Evolutionary conservation across 2,113 vertebrate genomes (phyloP), one percentile per base, ranked within the genome.

Genomic region (Murina feae): DNA sequence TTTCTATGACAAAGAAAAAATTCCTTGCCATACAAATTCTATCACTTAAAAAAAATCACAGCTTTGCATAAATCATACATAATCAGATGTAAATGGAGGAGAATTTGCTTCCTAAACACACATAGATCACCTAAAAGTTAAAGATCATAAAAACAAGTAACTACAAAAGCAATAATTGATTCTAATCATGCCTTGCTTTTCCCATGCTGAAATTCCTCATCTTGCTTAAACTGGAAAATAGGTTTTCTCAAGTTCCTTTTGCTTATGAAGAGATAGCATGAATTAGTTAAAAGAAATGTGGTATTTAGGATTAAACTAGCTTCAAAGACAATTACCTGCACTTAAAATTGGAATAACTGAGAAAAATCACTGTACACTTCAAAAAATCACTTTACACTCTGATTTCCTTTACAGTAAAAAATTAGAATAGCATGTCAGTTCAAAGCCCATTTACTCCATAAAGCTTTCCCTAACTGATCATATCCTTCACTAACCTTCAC

Each of bases 1-100:
- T 89, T 82, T 89, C 60, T 93, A 42, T 76, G 49, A 79, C 47
- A 91, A 86, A 90, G 49, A 81, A 84, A 92, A 81, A 39, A 23
- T 80, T 89, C 39, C 32, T 81, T 86, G 42, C 69, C 4, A 89
- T 78, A 78, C 3, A 90, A 78, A 86, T 92, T 65, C 58, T 14
- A 37, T 37, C 4, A 21, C 23, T 85, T 91, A 16, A 25, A 91
- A 92, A 87, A 79, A 53, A 37, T 37, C 16, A 60, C 28, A 92
- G 6, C 25, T 94, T 75, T 93, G 30, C 69, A 75, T 79, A 89
- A 55, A 55, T 87, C 42, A 84, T 9, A 60, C 14, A 74, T 20
- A 82, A 78, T 58, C 68, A 90, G 18, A 69, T 58, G 35, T 82
- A 69, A 81, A 55, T n/a, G 11, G n/a, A 49, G 14, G 30, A 94